A percentile compares a stretch with the other conserved stretches of the same genome.
Evolutionary conservation across 2,113 vertebrate genomes (phyloP).

Genomic region (Chlorodrepanis virens): DNA sequence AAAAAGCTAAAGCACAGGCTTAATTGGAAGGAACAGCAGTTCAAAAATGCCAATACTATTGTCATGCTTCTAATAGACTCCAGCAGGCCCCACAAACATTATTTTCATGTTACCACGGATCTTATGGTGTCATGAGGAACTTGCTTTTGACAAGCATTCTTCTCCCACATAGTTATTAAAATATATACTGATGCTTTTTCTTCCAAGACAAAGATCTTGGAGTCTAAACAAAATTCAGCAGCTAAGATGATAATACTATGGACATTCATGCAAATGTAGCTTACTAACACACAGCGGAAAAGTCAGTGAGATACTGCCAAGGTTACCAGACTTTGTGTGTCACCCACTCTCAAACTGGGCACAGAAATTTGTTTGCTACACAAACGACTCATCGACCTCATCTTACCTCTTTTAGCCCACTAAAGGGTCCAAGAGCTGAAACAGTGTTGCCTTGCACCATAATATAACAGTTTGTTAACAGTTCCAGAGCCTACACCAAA

Average conservation of each 20-base stretch:
- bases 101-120: background rate
- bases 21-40: background rate
- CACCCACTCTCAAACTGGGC: accelerated
- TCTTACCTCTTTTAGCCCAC: constrained; percentile 91
- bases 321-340: background rate
- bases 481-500: constrained; percentile 84
- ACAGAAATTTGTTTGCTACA: background rate
- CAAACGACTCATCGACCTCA: background rate
- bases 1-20: background rate
- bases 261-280: background rate
- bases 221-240: background rate
- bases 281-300: background rate
- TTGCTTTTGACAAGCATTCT: background rate
- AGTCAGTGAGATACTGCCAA: background rate
- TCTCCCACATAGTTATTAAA: background rate
- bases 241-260: background rate
- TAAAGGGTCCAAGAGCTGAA: constrained; percentile 88
- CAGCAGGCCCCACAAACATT: background rate
- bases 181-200: background rate
- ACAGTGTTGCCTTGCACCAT: constrained; percentile 99
- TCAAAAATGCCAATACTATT: background rate
- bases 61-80: background rate
- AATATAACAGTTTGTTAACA: constrained; percentile 94
- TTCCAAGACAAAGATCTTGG: background rate
- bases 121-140: background rate